A percentile compares a stretch with the other conserved stretches of the same genome.
Evolutionary conservation across 64 coral and sea anemone genomes (phyloP).

Genomic region (Catalaphyllia jardinei): DNA sequence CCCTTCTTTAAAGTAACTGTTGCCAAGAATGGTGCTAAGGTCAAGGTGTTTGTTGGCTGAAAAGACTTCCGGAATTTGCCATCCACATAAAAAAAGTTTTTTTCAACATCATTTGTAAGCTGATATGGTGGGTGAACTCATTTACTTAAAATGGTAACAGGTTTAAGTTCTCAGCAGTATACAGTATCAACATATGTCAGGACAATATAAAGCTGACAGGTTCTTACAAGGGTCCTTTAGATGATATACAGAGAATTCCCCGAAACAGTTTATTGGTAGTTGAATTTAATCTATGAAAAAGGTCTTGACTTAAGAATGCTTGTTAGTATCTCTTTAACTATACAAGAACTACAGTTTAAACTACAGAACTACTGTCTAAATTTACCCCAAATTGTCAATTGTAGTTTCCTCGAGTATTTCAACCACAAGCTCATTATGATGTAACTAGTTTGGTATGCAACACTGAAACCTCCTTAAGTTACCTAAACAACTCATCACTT

Average conservation of each 20-base stretch:
- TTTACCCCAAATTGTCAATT: background rate
- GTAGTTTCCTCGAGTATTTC: background rate
- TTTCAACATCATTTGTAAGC: background rate
- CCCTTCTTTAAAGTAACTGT: background rate
- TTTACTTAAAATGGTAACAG: background rate
- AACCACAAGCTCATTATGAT: background rate
- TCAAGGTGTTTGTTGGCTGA: background rate
- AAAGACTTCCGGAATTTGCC: background rate
- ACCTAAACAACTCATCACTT: background rate
- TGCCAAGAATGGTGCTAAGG: background rate
- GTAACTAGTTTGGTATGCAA: constrained; percentile 14
- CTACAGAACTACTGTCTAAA: no score
- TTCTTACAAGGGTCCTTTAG: background rate
- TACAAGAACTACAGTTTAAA: no score
- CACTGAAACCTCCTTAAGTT: background rate
- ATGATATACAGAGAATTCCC: no score
- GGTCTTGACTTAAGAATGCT: no score
- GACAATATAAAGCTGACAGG: background rate
- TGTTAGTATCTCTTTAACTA: no score
- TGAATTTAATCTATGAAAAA: no score
- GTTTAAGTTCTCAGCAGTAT: no score
- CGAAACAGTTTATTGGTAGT: no score
- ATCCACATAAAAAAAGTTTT: background rate
- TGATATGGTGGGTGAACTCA: background rate
- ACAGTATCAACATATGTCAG: background rate